phyloP scores from a whole-genome alignment of 2,888 invertebrate genomes.

The Pemphredon lugubris region DNA sequence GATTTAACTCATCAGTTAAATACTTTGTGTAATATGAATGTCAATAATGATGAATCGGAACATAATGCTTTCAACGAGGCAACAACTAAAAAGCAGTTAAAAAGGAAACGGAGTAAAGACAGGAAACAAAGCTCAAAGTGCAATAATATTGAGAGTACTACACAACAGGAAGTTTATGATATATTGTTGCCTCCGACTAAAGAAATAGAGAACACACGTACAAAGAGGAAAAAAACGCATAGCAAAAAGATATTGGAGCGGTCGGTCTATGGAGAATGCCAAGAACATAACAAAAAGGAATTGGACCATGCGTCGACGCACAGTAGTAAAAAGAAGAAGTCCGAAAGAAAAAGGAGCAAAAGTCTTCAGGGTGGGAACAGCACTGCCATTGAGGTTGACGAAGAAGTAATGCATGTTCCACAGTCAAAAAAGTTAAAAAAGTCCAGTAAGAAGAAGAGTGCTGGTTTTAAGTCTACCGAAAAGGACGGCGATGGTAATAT shows the following conservation, averaged over 20 bases:
- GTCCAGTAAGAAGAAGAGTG: background rate
- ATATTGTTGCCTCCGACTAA: too few relatives aligned
- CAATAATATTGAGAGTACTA: too few relatives aligned
- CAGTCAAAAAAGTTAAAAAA: slow-evolving; percentile 13
- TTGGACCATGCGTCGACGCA: background rate
- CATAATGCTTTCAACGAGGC: background rate
- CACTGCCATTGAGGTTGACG: slow-evolving; percentile 2
- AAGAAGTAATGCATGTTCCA: slow-evolving; percentile 9
- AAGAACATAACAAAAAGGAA: background rate
- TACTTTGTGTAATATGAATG: slow-evolving; percentile 51
- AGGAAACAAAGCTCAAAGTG: too few relatives aligned
- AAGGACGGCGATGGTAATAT: background rate
- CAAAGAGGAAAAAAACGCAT: background rate
- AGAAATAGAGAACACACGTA: too few relatives aligned
- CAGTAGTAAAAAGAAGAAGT: slow-evolving; percentile 34
- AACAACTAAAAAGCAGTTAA: background rate
- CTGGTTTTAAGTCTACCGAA: too few relatives aligned
- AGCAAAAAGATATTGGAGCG: background rate
- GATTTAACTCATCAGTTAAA: slow-evolving; percentile 60
- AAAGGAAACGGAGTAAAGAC: background rate
- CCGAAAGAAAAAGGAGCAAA: slow-evolving; percentile 34
- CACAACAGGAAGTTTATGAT: too few relatives aligned
- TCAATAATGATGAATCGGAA: slow-evolving; percentile 11
- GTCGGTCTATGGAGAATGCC: background rate
- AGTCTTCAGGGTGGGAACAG: background rate